phyloP scores from a whole-genome alignment of 23 tunicate species.

The Aplidium turbinatum region DNA sequence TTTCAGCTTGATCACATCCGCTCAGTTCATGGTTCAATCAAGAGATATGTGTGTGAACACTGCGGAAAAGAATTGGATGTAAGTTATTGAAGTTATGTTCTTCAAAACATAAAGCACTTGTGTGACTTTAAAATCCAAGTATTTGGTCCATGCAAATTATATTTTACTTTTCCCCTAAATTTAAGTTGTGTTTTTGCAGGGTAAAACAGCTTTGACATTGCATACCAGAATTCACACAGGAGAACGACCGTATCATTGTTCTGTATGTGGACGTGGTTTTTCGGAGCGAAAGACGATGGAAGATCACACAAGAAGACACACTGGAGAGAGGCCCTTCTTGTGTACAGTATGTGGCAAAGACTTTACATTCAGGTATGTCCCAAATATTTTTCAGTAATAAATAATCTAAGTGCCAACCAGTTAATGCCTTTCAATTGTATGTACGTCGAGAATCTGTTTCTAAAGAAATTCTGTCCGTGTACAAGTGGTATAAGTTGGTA shows the following conservation, averaged over 20 bases:
- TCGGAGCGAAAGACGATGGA: slow-evolving; percentile 68
- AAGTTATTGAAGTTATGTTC: neutral
- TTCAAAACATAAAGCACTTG: neutral
- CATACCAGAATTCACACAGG: slow-evolving; percentile 83
- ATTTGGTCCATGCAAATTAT: no score
- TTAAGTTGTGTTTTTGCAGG: slow-evolving; percentile 1
- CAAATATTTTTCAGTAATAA: no score
- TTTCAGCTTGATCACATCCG: slow-evolving; percentile 48
- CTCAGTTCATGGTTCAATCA: slow-evolving; percentile 42
- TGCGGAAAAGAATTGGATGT: slow-evolving; percentile 64
- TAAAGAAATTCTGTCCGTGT: no score
- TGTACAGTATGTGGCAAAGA: slow-evolving; percentile 85
- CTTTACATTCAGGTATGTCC: slow-evolving; percentile 71
- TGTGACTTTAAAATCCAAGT: no score
- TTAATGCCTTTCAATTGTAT: no score
- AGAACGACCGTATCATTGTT: slow-evolving; percentile 72
- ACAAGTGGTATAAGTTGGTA: no score
- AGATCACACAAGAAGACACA: slow-evolving; percentile 80
- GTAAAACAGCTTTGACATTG: slow-evolving; percentile 27
- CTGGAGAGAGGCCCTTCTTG: slow-evolving; percentile 88
- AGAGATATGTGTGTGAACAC: slow-evolving; percentile 48
- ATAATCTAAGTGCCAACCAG: no score
- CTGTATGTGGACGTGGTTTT: slow-evolving; percentile 71
- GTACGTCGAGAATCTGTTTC: no score
- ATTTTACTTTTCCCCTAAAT: no score